phyloP scores from a whole-genome alignment of 1,140 invertebrate genomes.

The Aphidius gifuensis region DNA sequence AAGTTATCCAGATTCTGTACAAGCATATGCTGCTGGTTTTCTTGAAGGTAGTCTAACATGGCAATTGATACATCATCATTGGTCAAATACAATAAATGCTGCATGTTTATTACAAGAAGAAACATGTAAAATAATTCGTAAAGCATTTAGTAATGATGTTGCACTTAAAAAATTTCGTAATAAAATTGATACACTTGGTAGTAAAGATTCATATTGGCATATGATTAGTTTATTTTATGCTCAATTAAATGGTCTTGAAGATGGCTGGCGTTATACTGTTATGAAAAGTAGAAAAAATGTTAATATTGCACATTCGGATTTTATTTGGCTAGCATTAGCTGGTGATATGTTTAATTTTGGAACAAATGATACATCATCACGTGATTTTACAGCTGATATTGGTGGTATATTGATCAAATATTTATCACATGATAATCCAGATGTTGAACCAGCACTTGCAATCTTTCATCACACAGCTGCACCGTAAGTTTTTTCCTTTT shows the following conservation, averaged over 20 bases:
- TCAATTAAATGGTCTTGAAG: slow-evolving; percentile 67
- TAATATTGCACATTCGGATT: slow-evolving; percentile 63
- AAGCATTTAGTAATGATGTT: slow-evolving; percentile 63
- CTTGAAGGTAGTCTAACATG: slow-evolving; percentile 80
- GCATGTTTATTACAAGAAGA: slow-evolving; percentile 61
- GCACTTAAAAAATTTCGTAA: slow-evolving; percentile 57
- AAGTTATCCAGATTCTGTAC: slow-evolving; percentile 69
- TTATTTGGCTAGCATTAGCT: slow-evolving; percentile 72
- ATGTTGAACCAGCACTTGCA: slow-evolving; percentile 35
- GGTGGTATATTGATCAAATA: slow-evolving; percentile 17
- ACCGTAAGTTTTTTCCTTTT: slow-evolving; percentile 48
- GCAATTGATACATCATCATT: slow-evolving; percentile 78
- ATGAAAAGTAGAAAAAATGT: slow-evolving; percentile 61
- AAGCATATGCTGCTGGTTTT: slow-evolving; percentile 87
- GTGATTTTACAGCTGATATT: slow-evolving; percentile 7
- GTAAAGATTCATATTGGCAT: slow-evolving; percentile 73
- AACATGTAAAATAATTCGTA: slow-evolving; percentile 68
- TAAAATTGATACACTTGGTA: slow-evolving; percentile 53
- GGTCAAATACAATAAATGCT: slow-evolving; percentile 71
- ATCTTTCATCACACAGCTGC: slow-evolving; percentile 70
- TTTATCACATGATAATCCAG: slow-evolving; percentile 22
- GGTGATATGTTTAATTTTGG: slow-evolving; percentile 67
- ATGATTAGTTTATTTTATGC: slow-evolving; percentile 71
- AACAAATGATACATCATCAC: background rate
- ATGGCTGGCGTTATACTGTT: slow-evolving; percentile 67